These are phyloP conservation scores for Macquaria australasica DNA, from an alignment of 2,113 vertebrate genomes.

Conservation along the genomic window DNA sequence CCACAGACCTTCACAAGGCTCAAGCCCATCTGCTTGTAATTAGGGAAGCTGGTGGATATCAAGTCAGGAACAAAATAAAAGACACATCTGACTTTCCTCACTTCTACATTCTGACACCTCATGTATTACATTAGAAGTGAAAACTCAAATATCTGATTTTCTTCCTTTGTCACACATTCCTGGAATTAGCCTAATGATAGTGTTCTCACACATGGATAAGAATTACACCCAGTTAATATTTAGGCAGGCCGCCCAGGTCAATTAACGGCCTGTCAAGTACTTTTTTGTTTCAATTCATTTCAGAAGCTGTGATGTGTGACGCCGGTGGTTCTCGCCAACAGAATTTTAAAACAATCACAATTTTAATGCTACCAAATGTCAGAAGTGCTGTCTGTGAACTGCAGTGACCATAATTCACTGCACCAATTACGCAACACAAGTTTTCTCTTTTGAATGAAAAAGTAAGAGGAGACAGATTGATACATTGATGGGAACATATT, in stretches of 20 bases:
- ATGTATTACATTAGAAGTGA: neutral
- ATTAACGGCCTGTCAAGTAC: slow-evolving; percentile 22
- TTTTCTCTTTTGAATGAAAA: slow-evolving; percentile 6
- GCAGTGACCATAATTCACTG: slow-evolving; percentile 9
- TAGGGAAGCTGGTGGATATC: slow-evolving; percentile 2
- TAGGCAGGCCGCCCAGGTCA: slow-evolving; percentile 5
- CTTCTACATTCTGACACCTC: slow-evolving; percentile 12
- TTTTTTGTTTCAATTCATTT: slow-evolving; percentile 34
- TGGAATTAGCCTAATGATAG: neutral
- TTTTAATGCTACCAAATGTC: neutral
- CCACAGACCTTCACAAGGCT: slow-evolving; percentile 4
- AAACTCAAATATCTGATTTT: neutral
- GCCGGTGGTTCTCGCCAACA: neutral
- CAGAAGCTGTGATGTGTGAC: slow-evolving; percentile 1
- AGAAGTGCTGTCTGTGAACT: slow-evolving; percentile 10
- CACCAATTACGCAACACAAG: neutral
- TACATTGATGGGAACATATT: neutral
- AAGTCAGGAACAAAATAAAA: neutral
- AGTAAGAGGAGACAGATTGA: neutral
- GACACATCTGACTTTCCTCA: neutral
- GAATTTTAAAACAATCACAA: slow-evolving; percentile 37
- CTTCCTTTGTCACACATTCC: neutral
- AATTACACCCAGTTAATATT: slow-evolving; percentile 35
- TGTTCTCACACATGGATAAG: neutral
- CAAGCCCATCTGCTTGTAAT: slow-evolving; percentile 24